Conservation (phyloP, 2,113 vertebrate genomes). For the Rana temporaria region DNA sequence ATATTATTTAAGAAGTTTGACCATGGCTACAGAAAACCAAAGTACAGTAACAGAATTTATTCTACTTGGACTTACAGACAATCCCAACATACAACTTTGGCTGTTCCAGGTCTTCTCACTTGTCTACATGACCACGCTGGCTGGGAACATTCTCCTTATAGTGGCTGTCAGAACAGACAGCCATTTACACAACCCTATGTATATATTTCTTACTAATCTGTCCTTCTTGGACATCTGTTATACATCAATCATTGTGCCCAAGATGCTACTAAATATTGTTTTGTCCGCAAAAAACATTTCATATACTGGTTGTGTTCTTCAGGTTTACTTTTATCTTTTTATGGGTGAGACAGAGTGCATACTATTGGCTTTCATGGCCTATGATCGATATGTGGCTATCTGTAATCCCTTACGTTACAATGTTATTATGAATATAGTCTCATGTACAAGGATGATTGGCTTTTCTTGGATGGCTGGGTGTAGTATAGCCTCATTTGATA, state of each 20-base stretch:
- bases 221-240: slow-evolving; percentile 26
- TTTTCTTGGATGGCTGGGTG: slow-evolving; percentile 5
- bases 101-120: slow-evolving; percentile 1
- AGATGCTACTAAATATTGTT: slow-evolving; percentile 9
- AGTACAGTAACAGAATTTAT: no score
- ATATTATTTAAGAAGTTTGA: no score
- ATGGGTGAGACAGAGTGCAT: slow-evolving; percentile 23
- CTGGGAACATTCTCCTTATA: neutral
- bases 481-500: neutral
- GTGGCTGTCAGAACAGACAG: neutral
- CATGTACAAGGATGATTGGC: neutral
- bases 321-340: slow-evolving; percentile 23
- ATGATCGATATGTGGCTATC: slow-evolving; percentile 28
- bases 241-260: slow-evolving; percentile 1
- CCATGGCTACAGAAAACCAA: no score
- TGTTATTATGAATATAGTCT: neutral
- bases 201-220: slow-evolving; percentile 9
- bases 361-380: slow-evolving; percentile 54
- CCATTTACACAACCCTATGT: slow-evolving; percentile 19
- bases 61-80: no score
- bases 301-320: neutral
- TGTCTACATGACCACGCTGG: neutral
- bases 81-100: neutral
- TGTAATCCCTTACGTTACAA: slow-evolving; percentile 36
- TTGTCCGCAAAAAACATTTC: neutral